These are phyloP conservation scores for Eleutherodactylus coqui DNA, from an alignment of 2,797 vertebrate species.

Conservation along the genomic window DNA sequence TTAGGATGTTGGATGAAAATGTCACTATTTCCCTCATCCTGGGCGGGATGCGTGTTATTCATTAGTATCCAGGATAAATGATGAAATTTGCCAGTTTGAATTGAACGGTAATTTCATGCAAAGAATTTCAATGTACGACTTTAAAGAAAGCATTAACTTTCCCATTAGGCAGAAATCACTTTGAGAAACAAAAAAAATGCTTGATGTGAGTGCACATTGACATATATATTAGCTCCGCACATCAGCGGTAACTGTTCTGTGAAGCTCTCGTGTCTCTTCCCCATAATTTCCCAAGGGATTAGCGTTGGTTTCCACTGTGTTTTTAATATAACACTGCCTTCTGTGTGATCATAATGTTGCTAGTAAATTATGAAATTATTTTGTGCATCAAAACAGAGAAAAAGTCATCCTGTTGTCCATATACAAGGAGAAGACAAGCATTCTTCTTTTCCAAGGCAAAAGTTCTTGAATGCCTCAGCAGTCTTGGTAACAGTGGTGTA, in stretches of 20 bases:
- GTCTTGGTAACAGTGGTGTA: no score
- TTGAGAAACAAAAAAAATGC: background rate
- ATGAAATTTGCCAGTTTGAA: background rate
- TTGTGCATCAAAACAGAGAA: background rate
- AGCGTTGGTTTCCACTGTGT: background rate
- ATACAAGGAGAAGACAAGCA: background rate
- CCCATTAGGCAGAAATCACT: slow-evolving; percentile 31
- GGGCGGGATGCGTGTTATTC: background rate
- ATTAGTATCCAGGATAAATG: slow-evolving; percentile 13
- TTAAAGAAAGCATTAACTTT: background rate
- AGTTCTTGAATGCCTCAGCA: no score
- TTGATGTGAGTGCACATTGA: slow-evolving; percentile 11
- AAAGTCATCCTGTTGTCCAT: background rate
- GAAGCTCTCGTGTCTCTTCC: background rate
- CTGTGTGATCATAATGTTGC: background rate
- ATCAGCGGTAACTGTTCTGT: background rate
- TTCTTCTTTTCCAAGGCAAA: no score
- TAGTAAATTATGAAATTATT: background rate
- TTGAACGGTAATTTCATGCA: slow-evolving; percentile 13
- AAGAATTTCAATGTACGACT: slow-evolving; percentile 4
- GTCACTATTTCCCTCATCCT: background rate
- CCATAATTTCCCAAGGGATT: slow-evolving; percentile 3
- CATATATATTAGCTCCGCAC: background rate
- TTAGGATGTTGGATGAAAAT: background rate
- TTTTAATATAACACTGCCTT: background rate